Conservation (phyloP, 2,888 invertebrate species). For the Chymomyza caudatula region DNA sequence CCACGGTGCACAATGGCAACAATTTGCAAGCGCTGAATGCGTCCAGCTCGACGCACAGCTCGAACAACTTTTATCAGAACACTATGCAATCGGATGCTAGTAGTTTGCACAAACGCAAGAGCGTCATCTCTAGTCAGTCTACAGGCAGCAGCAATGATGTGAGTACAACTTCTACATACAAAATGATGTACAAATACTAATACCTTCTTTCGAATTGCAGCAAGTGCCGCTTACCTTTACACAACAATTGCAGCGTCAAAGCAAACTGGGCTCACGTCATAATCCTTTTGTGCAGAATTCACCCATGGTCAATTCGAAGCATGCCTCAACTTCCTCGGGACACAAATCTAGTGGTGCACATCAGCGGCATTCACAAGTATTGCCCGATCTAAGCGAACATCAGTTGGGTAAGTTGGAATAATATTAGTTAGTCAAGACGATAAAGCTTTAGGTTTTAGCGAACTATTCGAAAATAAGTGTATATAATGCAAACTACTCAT, state of each 20-base stretch:
- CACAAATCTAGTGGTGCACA: conserved; percentile 61
- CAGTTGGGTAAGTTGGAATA: conserved; percentile 70
- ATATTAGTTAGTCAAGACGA: too few relatives aligned
- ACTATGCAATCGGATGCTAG: conserved; percentile 79
- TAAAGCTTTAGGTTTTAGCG: too few relatives aligned
- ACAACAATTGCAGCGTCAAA: conserved; percentile 88
- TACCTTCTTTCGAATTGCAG: conserved; percentile 20
- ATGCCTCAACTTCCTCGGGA: conserved; percentile 59
- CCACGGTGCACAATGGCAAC: conserved; percentile 72
- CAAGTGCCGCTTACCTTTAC: conserved; percentile 90
- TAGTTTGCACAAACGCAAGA: conserved; percentile 78
- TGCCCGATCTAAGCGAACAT: conserved; percentile 78
- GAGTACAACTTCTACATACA: conserved; percentile 24
- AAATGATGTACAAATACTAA: not conserved
- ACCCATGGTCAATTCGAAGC: conserved; percentile 74
- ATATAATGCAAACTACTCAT: too few relatives aligned
- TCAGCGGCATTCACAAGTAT: conserved; percentile 77
- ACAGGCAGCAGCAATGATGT: conserved; percentile 79
- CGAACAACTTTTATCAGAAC: conserved; percentile 78
- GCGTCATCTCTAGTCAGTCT: conserved; percentile 79
- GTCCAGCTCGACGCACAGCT: conserved; percentile 78
- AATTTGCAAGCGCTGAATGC: conserved; percentile 74
- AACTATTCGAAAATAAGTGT: too few relatives aligned
- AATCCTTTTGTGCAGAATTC: conserved; percentile 74
- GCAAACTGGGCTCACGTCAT: conserved; percentile 76